A percentile compares a stretch with the other conserved stretches of the same genome.
Conservation (phyloP, 2,797 vertebrate species). For the Falco novaeseelandiae region DNA sequence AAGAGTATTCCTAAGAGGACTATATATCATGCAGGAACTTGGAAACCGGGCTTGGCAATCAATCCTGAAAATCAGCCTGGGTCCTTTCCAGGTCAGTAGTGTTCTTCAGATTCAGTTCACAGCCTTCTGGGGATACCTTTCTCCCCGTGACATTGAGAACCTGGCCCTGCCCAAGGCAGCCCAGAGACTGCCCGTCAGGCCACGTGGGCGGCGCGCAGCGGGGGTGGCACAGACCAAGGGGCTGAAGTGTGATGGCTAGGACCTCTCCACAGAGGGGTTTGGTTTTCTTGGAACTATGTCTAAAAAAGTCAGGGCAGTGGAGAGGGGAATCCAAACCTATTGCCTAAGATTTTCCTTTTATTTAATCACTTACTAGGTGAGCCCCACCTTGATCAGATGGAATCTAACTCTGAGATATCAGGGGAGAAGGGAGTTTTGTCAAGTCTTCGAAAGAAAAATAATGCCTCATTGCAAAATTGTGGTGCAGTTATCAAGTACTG, state of each 20-base stretch:
- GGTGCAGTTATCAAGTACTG: background rate
- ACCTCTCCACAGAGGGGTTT: background rate
- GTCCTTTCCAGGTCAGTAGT: background rate
- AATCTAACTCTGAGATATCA: background rate
- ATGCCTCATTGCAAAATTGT: background rate
- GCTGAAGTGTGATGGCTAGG: background rate
- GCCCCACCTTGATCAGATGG: background rate
- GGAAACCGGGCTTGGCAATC: background rate
- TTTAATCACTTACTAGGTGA: background rate
- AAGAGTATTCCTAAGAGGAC: background rate
- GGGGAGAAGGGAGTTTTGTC: background rate
- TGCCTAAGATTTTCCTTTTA: background rate
- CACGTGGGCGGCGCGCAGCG: background rate
- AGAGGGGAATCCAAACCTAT: background rate
- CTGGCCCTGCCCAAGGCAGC: background rate
- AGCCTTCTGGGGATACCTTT: background rate
- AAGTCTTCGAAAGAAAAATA: background rate
- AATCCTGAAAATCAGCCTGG: background rate
- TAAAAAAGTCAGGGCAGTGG: background rate
- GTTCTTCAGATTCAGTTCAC: background rate
- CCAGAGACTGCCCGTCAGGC: background rate
- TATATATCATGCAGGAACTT: background rate
- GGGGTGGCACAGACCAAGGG: background rate
- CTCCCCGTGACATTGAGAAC: background rate
- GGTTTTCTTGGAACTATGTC: background rate